Percentiles rank a stretch among this genome's conserved stretches.
These are phyloP conservation scores for Sylvia borin DNA, from an alignment of 2,797 vertebrate genomes.

Conservation along the genomic window DNA sequence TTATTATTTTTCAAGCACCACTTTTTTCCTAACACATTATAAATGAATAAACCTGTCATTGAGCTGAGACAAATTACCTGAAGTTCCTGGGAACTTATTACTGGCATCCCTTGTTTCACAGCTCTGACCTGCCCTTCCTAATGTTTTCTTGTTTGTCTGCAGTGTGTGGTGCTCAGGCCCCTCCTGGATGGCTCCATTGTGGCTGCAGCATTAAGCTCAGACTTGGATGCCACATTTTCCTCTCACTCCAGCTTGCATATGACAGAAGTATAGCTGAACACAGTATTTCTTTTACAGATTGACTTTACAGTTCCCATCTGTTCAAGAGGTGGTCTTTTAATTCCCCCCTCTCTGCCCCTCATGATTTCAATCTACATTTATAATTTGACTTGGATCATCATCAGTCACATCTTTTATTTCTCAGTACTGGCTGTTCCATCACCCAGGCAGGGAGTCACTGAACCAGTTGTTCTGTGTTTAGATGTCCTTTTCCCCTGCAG, in stretches of 20 bases:
- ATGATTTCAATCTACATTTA: background rate
- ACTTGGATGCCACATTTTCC: background rate
- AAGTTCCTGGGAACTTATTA: slow-evolving; percentile 33
- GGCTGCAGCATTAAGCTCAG: background rate
- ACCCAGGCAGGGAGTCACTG: background rate
- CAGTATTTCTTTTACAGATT: background rate
- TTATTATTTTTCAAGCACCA: background rate
- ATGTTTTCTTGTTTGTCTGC: background rate
- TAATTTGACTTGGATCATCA: background rate
- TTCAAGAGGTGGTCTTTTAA: background rate
- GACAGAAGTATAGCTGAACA: background rate
- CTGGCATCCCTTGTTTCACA: background rate
- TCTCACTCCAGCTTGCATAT: background rate
- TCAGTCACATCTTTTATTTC: background rate
- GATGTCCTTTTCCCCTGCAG: background rate
- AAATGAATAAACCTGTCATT: slow-evolving; percentile 41
- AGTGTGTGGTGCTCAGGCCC: background rate
- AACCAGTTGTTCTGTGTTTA: background rate
- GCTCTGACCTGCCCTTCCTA: background rate
- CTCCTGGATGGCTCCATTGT: background rate
- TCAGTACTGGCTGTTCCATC: background rate
- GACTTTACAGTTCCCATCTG: background rate
- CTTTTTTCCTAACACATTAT: slow-evolving; percentile 8
- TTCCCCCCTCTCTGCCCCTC: background rate
- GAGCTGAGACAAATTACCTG: slow-evolving; percentile 22